Base-by-base conservation (phyloP, 2,113 vertebrate genomes). In the Callopanchax toddi region DNA sequence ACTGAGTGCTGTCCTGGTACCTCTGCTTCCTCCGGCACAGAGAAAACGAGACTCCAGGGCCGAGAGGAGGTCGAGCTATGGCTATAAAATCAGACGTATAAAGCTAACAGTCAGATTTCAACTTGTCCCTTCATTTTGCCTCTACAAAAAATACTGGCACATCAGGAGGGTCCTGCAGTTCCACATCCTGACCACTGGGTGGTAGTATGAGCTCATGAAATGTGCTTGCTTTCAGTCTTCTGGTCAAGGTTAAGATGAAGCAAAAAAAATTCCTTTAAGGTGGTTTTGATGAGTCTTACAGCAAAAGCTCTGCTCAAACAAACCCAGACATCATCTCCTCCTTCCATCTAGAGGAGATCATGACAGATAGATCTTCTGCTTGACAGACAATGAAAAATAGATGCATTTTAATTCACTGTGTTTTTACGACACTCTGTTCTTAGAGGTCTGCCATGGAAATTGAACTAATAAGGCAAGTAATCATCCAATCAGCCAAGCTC, bases 91-190 rank as follows among this genome's bases (percentile, higher is more conserved):
- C 62, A 84, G 65, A 79, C 45, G 53, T 42, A 57, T 63, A 43
- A 70, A 45, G 32, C 72, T 89, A 90, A 87, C 90, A 91, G 88
- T 91, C 88, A 67, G 17, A 78, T 66, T 67, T 65, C 69, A 71
- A 11, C 32, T 56, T 22, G 75, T 42, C 56, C 65, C 56, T 29
- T 72, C 59, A 29, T 52, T 37, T 71, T 36, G 10, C 36, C 34
- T 29, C 8, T 23, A 40, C 3, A 36, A n/a, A 50, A 37, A 62
- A 53, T 12, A 56, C 34, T 34, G 22, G 17, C 10, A 17, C 64
- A 29, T 46, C 32, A 65, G 44, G 12, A 25, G 43, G 52, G 61
- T 52, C 39, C 45, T 67, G 65, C 48, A 54, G 51, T 76, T 71
- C 43, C 69, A 25, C 29, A 46, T 0, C 4, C 6, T 23, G 22